Conservation (phyloP, 1,140 invertebrate genomes). For the Brachionus koreanus region DNA sequence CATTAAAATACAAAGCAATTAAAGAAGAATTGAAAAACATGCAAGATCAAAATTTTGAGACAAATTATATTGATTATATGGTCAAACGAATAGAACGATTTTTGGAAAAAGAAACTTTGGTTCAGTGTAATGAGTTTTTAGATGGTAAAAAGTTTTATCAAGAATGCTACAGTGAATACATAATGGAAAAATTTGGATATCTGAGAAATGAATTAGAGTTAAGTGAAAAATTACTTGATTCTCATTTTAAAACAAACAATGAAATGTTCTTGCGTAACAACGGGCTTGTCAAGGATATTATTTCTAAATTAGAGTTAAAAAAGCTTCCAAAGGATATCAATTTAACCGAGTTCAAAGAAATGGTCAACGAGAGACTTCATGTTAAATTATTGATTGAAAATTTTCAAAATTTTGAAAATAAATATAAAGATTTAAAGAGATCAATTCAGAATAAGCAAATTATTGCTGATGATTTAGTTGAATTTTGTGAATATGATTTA, state of each 20-base stretch:
- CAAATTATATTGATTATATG: not conserved
- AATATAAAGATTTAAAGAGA: not conserved
- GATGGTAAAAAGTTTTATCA: conserved; percentile 5
- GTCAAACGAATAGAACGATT: not conserved
- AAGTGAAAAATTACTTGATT: not conserved
- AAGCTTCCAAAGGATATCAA: not conserved
- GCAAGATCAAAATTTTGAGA: not conserved
- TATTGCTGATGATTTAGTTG: not conserved
- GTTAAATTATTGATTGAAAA: not conserved
- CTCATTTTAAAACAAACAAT: not conserved
- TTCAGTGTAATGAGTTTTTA: not conserved
- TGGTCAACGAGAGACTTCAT: not conserved
- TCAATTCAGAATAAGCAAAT: not conserved
- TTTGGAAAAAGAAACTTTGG: not conserved
- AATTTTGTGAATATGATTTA: conserved; percentile 7
- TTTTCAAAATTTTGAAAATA: not conserved
- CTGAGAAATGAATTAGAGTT: not conserved
- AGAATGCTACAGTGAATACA: not conserved
- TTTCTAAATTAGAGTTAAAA: not conserved
- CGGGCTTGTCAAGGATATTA: not conserved
- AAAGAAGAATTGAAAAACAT: not conserved
- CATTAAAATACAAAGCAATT: not conserved
- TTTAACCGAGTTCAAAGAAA: not conserved
- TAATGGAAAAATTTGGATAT: not conserved
- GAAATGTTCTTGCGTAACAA: not conserved